Evolutionary conservation across 1,140 invertebrate genomes (phyloP).

Genomic region (Aphaenogaster floridana): DNA sequence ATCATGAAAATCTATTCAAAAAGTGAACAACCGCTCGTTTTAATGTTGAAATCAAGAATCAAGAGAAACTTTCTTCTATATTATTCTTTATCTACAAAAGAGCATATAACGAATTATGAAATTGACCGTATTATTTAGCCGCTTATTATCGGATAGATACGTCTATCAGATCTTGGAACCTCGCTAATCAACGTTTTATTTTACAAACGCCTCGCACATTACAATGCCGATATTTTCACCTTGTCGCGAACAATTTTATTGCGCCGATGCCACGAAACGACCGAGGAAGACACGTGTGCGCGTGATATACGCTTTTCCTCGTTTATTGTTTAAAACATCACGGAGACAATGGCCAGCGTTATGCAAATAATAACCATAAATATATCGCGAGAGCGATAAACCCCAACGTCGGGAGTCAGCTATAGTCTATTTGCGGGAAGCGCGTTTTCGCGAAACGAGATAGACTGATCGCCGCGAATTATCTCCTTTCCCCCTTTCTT

Average conservation of each 20-base stretch:
- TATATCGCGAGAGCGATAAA: constrained; percentile 43
- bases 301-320: neutral
- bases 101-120: neutral
- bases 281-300: neutral
- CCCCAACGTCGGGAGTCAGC: constrained; percentile 5
- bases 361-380: constrained; percentile 20
- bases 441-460: constrained; percentile 9
- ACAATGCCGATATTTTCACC: neutral
- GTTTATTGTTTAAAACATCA: constrained; percentile 16
- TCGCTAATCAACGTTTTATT: neutral
- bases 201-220: neutral
- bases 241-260: neutral
- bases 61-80: neutral
- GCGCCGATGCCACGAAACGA: neutral
- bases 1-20: neutral
- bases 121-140: neutral
- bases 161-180: neutral
- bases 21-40: neutral
- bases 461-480: neutral
- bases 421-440: constrained; percentile 50
- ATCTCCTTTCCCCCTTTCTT: neutral
- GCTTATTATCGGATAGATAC: constrained; percentile 11
- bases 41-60: neutral
- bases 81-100: neutral
- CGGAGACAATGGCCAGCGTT: constrained; percentile 53